phyloP scores from a whole-genome alignment of 2,113 vertebrate genomes.

The Boleophthalmus pectinirostris region DNA sequence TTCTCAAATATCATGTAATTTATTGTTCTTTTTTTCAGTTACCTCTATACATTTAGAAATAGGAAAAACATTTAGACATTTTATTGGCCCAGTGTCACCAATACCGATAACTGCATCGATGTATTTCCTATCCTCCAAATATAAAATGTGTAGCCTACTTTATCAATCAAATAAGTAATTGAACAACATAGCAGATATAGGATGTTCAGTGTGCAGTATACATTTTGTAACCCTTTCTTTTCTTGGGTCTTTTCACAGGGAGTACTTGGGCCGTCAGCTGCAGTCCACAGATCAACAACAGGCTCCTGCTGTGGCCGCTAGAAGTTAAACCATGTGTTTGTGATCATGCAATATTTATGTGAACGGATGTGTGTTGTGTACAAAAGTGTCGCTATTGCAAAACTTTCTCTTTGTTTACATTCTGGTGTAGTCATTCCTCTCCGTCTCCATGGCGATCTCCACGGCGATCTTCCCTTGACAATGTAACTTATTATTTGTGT shows the following conservation, averaged over 20 bases:
- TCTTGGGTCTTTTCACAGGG: conserved; percentile 60
- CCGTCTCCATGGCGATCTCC: not conserved
- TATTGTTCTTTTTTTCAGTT: too few relatives aligned
- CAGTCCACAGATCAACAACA: conserved; percentile 80
- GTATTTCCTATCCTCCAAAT: too few relatives aligned
- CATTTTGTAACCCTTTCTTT: not conserved
- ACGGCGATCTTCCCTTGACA: conserved; percentile 5
- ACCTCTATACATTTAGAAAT: too few relatives aligned
- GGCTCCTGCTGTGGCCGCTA: conserved; percentile 69
- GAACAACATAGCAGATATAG: too few relatives aligned
- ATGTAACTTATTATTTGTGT: conserved; percentile 35
- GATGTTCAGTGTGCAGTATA: not conserved
- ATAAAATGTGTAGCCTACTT: too few relatives aligned
- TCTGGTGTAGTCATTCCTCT: conserved; percentile 21
- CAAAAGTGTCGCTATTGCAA: conserved; percentile 17
- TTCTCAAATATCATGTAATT: too few relatives aligned
- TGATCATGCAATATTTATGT: conserved; percentile 31
- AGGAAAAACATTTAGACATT: too few relatives aligned
- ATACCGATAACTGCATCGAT: too few relatives aligned
- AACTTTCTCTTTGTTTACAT: conserved; percentile 14
- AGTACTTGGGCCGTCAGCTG: conserved; percentile 80
- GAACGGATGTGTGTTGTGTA: conserved; percentile 39
- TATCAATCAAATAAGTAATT: too few relatives aligned
- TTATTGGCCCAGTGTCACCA: too few relatives aligned
- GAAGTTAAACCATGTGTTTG: conserved; percentile 68